phyloP scores from a whole-genome alignment of 1,140 invertebrate species.

The Platorchestia sp. region DNA sequence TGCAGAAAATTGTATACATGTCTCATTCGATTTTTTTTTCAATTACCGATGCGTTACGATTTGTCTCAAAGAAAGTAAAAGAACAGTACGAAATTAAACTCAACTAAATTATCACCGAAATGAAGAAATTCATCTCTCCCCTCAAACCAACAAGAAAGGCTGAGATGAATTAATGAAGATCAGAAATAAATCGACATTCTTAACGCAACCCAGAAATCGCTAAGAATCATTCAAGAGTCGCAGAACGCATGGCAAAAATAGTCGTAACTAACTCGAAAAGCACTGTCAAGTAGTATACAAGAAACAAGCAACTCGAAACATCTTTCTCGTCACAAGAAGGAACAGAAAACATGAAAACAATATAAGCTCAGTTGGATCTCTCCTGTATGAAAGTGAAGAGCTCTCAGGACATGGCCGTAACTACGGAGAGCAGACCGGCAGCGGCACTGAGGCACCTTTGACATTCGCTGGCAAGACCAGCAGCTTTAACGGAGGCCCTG shows the following conservation, averaged over 20 bases:
- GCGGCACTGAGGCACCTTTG: neutral
- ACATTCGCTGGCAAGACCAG: neutral
- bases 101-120: neutral
- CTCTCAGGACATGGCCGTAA: neutral
- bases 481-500: neutral
- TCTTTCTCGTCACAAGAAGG: neutral
- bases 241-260: neutral
- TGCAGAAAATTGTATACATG: neutral
- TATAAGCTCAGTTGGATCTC: neutral
- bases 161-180: neutral
- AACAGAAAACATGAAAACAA: neutral
- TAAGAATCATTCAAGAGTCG: neutral
- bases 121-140: too few species aligned
- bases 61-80: neutral
- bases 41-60: neutral
- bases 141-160: neutral
- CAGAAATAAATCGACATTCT: neutral
- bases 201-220: neutral
- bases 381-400: neutral
- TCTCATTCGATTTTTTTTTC: neutral
- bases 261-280: neutral
- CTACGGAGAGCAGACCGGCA: neutral
- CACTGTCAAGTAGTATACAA: neutral
- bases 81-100: neutral
- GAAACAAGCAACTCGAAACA: neutral